These are phyloP conservation scores for Rhinolophus sinicus DNA, from an alignment of 2,113 vertebrate genomes.

Conservation along the genomic window DNA sequence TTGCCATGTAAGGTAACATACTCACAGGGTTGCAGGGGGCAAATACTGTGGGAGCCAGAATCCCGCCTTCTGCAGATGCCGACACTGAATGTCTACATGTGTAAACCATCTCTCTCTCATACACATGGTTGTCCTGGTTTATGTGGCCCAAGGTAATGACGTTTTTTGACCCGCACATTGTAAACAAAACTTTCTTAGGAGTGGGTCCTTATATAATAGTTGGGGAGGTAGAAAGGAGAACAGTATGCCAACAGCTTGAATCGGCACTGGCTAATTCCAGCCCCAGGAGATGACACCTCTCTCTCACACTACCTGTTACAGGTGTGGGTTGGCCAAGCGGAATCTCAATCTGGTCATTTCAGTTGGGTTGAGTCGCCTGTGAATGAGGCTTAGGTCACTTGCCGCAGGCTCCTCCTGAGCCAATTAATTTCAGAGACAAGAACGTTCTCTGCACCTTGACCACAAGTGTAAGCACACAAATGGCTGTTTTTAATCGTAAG, in stretches of 20 bases:
- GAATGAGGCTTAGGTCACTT: background rate
- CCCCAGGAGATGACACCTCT: background rate
- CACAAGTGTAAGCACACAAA: constrained; percentile 1
- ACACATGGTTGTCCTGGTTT: background rate
- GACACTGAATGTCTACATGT: too few species aligned
- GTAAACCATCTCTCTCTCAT: background rate
- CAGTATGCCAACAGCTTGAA: too few species aligned
- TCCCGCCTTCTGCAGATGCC: background rate
- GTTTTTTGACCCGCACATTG: background rate
- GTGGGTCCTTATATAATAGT: background rate
- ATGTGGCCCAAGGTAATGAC: background rate
- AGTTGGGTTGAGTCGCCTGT: background rate
- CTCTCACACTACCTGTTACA: background rate
- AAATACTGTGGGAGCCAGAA: background rate
- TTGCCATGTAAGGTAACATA: background rate
- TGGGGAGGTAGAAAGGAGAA: background rate
- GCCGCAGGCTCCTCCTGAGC: background rate
- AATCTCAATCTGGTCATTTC: background rate
- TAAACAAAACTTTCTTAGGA: background rate
- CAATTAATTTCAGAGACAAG: background rate
- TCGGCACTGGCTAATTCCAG: background rate
- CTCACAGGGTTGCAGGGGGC: background rate
- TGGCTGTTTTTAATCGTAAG: background rate
- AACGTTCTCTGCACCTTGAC: background rate
- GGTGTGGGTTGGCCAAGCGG: background rate